These are phyloP conservation scores for Entomobrya multifasciata DNA, from an alignment of 2,888 invertebrate genomes.

Conservation along the genomic window DNA sequence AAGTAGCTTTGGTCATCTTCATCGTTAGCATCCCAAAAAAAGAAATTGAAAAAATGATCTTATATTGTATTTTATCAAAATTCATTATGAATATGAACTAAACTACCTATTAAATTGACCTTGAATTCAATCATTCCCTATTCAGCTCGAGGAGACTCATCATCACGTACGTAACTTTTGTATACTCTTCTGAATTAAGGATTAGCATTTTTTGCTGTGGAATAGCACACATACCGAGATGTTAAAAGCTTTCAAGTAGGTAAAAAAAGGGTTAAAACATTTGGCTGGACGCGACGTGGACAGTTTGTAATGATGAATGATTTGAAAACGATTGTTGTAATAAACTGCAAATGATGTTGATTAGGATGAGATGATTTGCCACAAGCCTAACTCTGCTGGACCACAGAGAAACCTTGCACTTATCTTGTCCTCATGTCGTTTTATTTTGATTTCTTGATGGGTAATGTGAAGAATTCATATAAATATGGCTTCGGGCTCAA, in stretches of 20 bases:
- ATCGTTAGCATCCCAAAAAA: constrained; percentile 3
- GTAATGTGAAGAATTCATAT: neutral
- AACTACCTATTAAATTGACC: constrained; percentile 33
- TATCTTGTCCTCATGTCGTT: constrained; percentile 28
- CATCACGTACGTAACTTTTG: constrained; percentile 20
- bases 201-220: constrained; percentile 29
- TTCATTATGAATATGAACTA: neutral
- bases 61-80: constrained; percentile 32
- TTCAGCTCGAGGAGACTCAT: constrained; percentile 49
- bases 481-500: constrained; percentile 25
- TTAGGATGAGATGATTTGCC: constrained; percentile 36
- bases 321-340: constrained; percentile 47
- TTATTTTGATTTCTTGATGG: constrained; percentile 28
- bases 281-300: constrained; percentile 44
- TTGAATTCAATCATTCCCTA: constrained; percentile 64
- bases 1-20: too few relatives aligned
- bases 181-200: constrained; percentile 51
- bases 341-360: neutral
- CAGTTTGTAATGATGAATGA: constrained; percentile 64
- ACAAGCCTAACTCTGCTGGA: constrained; percentile 22
- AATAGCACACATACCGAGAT: neutral
- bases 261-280: constrained; percentile 20
- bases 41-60: constrained; percentile 7
- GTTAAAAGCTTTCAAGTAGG: neutral
- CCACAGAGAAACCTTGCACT: constrained; percentile 60